Evolutionary conservation across 2,888 invertebrate species (phyloP).

Genomic region (Drosophila neonasuta): DNA sequence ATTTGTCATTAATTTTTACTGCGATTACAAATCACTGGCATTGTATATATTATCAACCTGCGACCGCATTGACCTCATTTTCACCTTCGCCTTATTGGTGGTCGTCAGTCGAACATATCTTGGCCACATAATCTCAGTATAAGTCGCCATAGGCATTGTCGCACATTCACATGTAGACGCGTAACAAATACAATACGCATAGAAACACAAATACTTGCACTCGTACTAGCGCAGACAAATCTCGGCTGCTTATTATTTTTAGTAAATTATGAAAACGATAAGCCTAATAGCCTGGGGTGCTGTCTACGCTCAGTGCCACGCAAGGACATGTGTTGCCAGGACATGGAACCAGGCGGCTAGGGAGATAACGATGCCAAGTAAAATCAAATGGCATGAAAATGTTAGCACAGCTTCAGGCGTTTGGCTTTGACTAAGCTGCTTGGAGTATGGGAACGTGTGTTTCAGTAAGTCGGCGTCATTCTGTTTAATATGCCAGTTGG

Average conservation of each 20-base stretch:
- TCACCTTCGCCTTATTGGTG: conserved; percentile 32
- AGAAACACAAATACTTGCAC: conserved; percentile 12
- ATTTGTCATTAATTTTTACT: not conserved
- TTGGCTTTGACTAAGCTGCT: conserved; percentile 42
- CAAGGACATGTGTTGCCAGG: conserved; percentile 54
- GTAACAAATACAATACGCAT: conserved; percentile 8
- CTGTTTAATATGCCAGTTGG: conserved; percentile 62
- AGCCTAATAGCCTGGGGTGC: conserved; percentile 48
- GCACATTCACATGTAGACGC: conserved; percentile 9
- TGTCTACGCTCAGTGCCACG: conserved; percentile 5
- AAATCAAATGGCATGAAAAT: conserved; percentile 64
- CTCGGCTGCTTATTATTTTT: conserved; percentile 60
- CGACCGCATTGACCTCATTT: conserved; percentile 31
- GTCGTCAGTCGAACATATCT: conserved; percentile 27
- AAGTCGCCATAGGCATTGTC: conserved; percentile 43
- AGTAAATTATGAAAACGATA: conserved; percentile 67
- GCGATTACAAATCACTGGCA: not conserved
- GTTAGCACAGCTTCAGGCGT: conserved; percentile 54
- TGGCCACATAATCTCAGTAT: conserved; percentile 46
- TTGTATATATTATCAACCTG: conserved; percentile 4
- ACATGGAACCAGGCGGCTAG: conserved; percentile 9
- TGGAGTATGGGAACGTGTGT: conserved; percentile 5
- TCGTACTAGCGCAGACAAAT: conserved; percentile 31
- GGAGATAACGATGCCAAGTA: conserved; percentile 52
- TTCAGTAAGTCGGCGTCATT: conserved; percentile 43